Evolutionary conservation across 2,113 vertebrate genomes (phyloP), one percentile per base, ranked within the genome.

Genomic region (Etia nguti): DNA sequence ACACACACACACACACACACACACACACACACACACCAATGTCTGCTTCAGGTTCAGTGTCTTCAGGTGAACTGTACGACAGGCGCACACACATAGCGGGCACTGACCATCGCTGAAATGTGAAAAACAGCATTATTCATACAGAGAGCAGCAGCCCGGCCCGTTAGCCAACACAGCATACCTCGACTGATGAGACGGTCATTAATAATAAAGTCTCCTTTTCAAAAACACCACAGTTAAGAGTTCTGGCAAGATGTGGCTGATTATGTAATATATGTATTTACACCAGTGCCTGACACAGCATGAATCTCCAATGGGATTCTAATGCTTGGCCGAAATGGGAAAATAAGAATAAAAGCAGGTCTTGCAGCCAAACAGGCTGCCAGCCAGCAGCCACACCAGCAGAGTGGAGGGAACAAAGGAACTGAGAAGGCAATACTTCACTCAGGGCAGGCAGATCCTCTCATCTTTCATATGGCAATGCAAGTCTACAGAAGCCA

Each of bases 401-500:
- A 80, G 89, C 77, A 24, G 85, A 70, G 52, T 11, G 8, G 57
- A 62, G 82, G 81, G 90, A 94, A 95, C 95, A 95, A 95, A 93
- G 92, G 91, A 93, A 87, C 80, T 38, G 86, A 88, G 68, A 75
- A 88, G 87, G 91, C 59, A 80, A 88, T 65, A 81, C 87, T 89
- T 92, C 83, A 88, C 89, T 87, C 81, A 62, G 80, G 70, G 79
- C 82, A 85, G 57, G 84, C 75, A 68, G 81, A 86, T 86, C 31
- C 84, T 91, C 90, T 94, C 92, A 81, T 92, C 91, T 92, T 92
- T 92, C 91, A 91, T 85, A 86, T 26, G 55, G 82, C 75, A 43
- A 75, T 82, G 79, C 85, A 90, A 75, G 88, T 82, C 11, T 83
- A 31, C 55, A 41, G 43, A 80, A 22, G 60, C 65, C 81, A 86